Evolutionary conservation across 2,888 invertebrate genomes (phyloP).

Genomic region (Ichneumon xanthorius): DNA sequence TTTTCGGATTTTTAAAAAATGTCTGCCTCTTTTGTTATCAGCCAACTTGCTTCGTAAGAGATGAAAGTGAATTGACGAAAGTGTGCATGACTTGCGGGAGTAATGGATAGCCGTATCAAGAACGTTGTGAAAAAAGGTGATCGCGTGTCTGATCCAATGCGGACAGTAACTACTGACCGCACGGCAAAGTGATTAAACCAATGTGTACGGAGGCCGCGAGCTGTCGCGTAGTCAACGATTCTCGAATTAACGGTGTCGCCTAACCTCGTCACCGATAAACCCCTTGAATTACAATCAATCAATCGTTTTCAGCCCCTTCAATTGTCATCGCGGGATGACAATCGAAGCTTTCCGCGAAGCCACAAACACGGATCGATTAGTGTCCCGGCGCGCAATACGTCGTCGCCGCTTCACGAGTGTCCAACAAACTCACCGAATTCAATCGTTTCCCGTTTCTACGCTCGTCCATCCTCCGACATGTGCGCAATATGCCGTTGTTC

Average conservation of each 20-base stretch:
- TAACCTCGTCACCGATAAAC: constrained; percentile 20
- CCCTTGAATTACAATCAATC: constrained; percentile 32
- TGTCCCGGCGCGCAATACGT: background rate
- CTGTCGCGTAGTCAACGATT: constrained; percentile 3
- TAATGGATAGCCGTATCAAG: background rate
- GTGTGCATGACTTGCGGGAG: background rate
- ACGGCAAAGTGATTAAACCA: constrained; percentile 18
- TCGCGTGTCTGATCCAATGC: constrained; percentile 8
- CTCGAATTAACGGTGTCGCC: constrained; percentile 12
- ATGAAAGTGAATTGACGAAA: too few relatives aligned
- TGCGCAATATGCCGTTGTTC: too few relatives aligned
- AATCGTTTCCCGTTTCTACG: constrained; percentile 7
- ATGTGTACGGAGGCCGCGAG: constrained; percentile 1
- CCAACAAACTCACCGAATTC: background rate
- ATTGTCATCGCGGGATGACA: constrained; percentile 9
- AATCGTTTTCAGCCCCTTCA: constrained; percentile 28
- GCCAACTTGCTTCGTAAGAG: too few relatives aligned
- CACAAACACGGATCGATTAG: constrained; percentile 42
- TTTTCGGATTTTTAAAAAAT: too few relatives aligned
- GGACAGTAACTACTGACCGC: background rate
- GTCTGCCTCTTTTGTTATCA: too few relatives aligned
- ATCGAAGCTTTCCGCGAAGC: constrained; percentile 8
- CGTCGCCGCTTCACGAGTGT: background rate
- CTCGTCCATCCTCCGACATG: too few relatives aligned
- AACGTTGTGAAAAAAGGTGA: background rate